These are phyloP conservation scores for Gasterosteus nipponicus DNA, from an alignment of 2,113 vertebrate species.

Conservation along the genomic window DNA sequence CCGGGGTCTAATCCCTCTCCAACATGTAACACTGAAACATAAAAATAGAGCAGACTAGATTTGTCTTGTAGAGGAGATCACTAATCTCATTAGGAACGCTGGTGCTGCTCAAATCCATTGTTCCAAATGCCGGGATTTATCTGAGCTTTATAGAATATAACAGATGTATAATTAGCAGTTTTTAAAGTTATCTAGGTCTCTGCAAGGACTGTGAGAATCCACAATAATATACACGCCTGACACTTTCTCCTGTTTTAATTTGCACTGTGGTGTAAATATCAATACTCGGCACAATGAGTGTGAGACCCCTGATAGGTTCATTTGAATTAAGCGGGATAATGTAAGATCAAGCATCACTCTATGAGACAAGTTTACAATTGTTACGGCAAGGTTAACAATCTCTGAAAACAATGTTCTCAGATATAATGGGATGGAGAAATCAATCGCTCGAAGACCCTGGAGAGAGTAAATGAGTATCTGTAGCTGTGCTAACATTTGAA, in stretches of 20 bases:
- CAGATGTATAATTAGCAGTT: constrained; percentile 32
- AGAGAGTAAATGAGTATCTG: constrained; percentile 62
- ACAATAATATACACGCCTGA: constrained; percentile 3
- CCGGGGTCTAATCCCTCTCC: constrained; percentile 15
- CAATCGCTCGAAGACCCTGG: constrained; percentile 58
- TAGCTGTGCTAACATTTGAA: constrained; percentile 44
- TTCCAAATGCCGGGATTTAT: constrained; percentile 54
- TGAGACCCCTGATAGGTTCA: constrained; percentile 40
- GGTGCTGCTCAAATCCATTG: constrained; percentile 50
- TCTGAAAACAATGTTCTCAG: constrained; percentile 61
- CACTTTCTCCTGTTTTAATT: constrained; percentile 35
- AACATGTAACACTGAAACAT: constrained; percentile 45
- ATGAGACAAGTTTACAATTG: constrained; percentile 49
- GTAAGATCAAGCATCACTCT: constrained; percentile 44
- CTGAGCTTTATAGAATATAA: constrained; percentile 35
- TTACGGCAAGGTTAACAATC: constrained; percentile 62
- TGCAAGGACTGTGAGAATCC: neutral
- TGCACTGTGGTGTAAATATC: constrained; percentile 37
- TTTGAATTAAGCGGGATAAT: constrained; percentile 45
- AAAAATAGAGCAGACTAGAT: constrained; percentile 53
- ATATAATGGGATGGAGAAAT: constrained; percentile 64
- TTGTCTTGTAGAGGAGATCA: constrained; percentile 43
- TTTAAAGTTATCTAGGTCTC: constrained; percentile 27
- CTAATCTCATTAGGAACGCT: constrained; percentile 60
- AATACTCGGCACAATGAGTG: constrained; percentile 20